Evolutionary conservation across 2,797 vertebrate species (phyloP).

Genomic region (Lepus townsendii): DNA sequence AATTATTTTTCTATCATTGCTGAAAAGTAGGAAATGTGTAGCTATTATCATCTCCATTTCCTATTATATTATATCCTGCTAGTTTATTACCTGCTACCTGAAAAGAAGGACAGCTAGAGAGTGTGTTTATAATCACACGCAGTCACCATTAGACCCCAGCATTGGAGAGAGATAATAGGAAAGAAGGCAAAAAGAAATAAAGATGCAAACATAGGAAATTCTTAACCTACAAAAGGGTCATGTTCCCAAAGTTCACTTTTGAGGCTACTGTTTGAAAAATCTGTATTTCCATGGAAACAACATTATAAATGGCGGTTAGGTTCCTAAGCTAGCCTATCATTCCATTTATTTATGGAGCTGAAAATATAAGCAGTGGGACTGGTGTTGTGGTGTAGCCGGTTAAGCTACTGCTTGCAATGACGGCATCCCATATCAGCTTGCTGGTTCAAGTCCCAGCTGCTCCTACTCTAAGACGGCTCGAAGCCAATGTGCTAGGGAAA

Average conservation of each 20-base stretch:
- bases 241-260: conserved; percentile 68
- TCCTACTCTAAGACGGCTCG: no score
- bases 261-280: conserved; percentile 65
- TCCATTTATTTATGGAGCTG: conserved; percentile 56
- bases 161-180: conserved; percentile 56
- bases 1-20: conserved; percentile 82
- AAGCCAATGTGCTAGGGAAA: no score
- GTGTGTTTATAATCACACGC: conserved; percentile 74
- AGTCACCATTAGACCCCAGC: conserved; percentile 66
- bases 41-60: conserved; percentile 79
- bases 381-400: no score
- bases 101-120: conserved; percentile 65
- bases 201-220: conserved; percentile 74
- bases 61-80: conserved; percentile 68
- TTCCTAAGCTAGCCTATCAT: conserved; percentile 45
- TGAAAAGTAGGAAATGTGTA: conserved; percentile 80
- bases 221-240: conserved; percentile 65
- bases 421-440: no score
- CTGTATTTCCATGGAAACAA: conserved; percentile 72
- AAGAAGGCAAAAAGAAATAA: conserved; percentile 72
- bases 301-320: conserved; percentile 61
- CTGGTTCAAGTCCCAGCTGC: no score
- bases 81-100: conserved; percentile 60
- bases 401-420: no score
- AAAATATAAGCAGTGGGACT: conserved; percentile 57